Evolutionary conservation across 1,140 invertebrate species (phyloP), one percentile per base, ranked within the genome.

Genomic region (Saccostrea echinata): DNA sequence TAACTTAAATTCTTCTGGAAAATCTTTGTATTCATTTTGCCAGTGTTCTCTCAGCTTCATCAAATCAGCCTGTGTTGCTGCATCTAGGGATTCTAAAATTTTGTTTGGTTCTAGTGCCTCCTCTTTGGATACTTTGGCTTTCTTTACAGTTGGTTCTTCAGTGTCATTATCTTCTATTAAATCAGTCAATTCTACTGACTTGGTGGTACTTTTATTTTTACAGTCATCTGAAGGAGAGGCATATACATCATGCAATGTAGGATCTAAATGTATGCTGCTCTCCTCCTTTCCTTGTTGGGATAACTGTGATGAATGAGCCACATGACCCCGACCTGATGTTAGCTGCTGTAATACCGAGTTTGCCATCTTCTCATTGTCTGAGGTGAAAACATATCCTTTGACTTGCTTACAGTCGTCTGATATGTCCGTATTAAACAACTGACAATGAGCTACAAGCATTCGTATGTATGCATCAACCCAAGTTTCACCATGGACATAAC

Each of bases 41-140:
- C 68, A 76, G 27, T 33, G 30, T 76, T 76, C 68, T 76, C 27
- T 76, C 27, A 76, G 68, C 27, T 76, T 76, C 68, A 76, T 76
- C 68, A 76, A 76, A 33, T 33, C 30, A 30, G 68, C 30, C 68
- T 76, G 24, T 76, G 68, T 76, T 27, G 1, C 68, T 76, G 68
- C 33, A 76, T 76, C 30, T 27, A 76, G 16, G 13, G 68, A 27
- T 76, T 76, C 27, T 13, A 27, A 16, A 18, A 1, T 30, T 76
- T 76, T 33, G 13, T 76, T 30, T 30, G 68, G 16, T 76, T 76
- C 16, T 21, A 3, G 18, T n/a, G 16, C 21, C 18, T 61, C 18
- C 55, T 55, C 18, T 13, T n/a, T 61, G 18, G 55, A 61, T 61
- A 61, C 55, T 61, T 3, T 61, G 27, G 27, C 27, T 76, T 76